Conservation (phyloP, 2,113 vertebrate genomes). For the Emydura subglobosa region DNA sequence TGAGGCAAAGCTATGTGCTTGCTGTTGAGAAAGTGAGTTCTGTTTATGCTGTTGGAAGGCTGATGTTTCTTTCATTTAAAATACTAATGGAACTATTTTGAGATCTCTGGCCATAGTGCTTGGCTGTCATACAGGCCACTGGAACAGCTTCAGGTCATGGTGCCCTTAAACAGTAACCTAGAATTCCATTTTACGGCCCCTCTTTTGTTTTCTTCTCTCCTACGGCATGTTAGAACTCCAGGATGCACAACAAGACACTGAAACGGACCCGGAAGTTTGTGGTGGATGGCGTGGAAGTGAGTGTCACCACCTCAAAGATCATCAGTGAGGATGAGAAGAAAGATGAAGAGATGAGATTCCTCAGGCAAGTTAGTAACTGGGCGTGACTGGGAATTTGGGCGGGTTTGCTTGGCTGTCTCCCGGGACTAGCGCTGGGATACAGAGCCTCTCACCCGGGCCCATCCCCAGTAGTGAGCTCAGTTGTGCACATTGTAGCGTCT, state of each 20-base stretch:
- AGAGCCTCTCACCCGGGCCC: neutral
- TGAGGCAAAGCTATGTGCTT: neutral
- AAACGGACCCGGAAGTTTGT: conserved; percentile 95
- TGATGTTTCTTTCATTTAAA: neutral
- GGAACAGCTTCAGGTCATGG: neutral
- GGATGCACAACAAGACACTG: conserved; percentile 89
- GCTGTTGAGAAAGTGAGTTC: fast-evolving
- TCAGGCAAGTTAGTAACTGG: conserved; percentile 84
- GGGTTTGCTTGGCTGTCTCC: neutral
- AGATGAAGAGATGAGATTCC: conserved; percentile 96
- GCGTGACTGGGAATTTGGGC: neutral
- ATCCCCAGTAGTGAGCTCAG: fast-evolving
- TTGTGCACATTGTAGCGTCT: neutral
- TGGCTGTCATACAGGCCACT: neutral
- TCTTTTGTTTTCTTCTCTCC: neutral
- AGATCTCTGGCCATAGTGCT: neutral
- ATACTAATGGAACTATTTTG: neutral
- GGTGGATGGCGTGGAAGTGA: conserved; percentile 94
- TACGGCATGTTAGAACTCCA: conserved; percentile 76
- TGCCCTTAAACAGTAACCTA: fast-evolving
- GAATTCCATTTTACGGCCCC: neutral
- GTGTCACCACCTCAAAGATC: conserved; percentile 97
- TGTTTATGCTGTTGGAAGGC: neutral
- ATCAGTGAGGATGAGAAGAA: conserved; percentile 97
- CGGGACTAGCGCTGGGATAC: fast-evolving